phyloP scores from a whole-genome alignment of 2,797 vertebrate genomes.

The Loris lydekkerianus region DNA sequence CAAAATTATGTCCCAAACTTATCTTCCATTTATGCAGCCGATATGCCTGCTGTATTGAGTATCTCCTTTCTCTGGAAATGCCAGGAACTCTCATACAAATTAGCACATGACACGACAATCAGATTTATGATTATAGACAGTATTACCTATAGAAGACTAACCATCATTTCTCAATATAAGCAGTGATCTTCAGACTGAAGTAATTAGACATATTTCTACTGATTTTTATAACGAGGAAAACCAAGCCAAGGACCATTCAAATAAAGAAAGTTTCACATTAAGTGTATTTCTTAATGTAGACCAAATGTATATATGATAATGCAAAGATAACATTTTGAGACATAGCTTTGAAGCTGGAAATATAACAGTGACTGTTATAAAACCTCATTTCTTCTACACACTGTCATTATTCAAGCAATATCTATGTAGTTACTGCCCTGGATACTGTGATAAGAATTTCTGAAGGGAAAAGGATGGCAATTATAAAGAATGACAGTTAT shows the following conservation, averaged over 20 bases:
- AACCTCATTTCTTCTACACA: neutral
- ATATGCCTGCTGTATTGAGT: neutral
- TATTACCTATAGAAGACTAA: neutral
- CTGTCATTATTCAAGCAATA: neutral
- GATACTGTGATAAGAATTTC: neutral
- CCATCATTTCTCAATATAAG: neutral
- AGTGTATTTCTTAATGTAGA: neutral
- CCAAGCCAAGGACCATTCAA: neutral
- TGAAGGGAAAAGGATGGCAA: neutral
- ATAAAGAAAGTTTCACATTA: neutral
- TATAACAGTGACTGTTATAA: neutral
- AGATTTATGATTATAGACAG: neutral
- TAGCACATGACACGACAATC: neutral
- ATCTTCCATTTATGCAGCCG: neutral
- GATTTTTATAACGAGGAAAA: neutral
- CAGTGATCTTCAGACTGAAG: neutral
- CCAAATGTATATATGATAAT: neutral
- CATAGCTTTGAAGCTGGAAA: neutral
- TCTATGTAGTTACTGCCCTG: neutral
- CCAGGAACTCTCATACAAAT: neutral
- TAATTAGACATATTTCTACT: neutral
- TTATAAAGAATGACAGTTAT: neutral
- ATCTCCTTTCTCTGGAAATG: neutral
- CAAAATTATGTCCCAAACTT: slow-evolving; percentile 25
- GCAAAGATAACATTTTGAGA: neutral